Evolutionary conservation across 1,140 invertebrate genomes (phyloP).

Genomic region (Drosophila littoralis): DNA sequence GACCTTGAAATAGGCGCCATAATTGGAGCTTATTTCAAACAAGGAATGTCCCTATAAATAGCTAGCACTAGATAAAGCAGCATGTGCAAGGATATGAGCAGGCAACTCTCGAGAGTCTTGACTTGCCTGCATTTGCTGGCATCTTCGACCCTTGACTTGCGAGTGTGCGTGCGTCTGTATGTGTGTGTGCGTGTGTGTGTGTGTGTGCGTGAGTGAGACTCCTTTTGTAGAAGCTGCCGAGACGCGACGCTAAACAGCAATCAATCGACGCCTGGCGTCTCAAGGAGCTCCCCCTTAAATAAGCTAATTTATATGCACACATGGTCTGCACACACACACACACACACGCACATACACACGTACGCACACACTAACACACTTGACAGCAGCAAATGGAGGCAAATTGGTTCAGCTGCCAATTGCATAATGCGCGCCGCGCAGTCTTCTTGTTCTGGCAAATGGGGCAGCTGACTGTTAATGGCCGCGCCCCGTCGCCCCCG

Average conservation of each 20-base stretch:
- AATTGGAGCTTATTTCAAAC: constrained; percentile 14
- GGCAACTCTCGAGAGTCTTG: constrained; percentile 1
- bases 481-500: neutral
- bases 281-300: constrained; percentile 68
- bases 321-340: constrained; percentile 39
- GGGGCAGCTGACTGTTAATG: constrained; percentile 59
- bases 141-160: constrained; percentile 32
- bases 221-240: neutral
- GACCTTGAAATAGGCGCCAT: constrained; percentile 9
- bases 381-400: constrained; percentile 39
- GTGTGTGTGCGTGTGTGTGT: neutral
- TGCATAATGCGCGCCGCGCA: constrained; percentile 3
- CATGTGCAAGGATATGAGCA: constrained; percentile 2
- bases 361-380: constrained; percentile 7
- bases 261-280: constrained; percentile 56
- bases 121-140: constrained; percentile 35
- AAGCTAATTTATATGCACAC: constrained; percentile 73
- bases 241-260: constrained; percentile 52
- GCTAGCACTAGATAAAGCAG: neutral
- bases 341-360: constrained; percentile 13
- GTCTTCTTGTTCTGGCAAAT: constrained; percentile 3
- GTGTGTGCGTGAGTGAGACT: neutral
- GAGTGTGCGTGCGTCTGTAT: neutral
- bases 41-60: constrained; percentile 21
- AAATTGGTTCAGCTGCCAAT: constrained; percentile 41